Evolutionary conservation across 2,113 vertebrate genomes (phyloP), one percentile per base, ranked within the genome.

Genomic region (Felis chaus): DNA sequence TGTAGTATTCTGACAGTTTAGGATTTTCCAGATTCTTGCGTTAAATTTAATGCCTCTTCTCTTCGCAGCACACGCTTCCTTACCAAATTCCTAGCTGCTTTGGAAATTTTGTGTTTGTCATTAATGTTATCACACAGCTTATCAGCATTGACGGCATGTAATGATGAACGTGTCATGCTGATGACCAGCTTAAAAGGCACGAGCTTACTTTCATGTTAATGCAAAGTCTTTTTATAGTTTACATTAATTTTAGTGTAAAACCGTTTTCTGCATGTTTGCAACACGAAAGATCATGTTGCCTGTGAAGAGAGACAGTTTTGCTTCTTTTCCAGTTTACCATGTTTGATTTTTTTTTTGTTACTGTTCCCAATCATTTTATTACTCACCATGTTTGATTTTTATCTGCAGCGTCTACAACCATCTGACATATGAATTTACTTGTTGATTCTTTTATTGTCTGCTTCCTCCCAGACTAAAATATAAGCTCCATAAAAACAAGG

Each of bases 21-120:
- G 57, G 36, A 81, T 92, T 97, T 97, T 65, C 83, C 79, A 86
- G 87, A 74, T 57, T 96, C 73, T 94, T 94, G 31, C 48, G 82
- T 97, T 73, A 96, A 71, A 85, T 57, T 53, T 79, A 89, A 95
- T 71, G 39, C 29, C n/a, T 63, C 14, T 82, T 95, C 45, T 15
- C 71, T 55, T 68, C 50, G 57, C 41, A 95, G 63, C 61, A 79
- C 4, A 63, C 16, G 31, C 80, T 92, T 85, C 55, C 88, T 95
- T 95, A 71, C 74, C 19, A 87, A 57, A 83, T 90, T 89, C 69
- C 45, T 84, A 63, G 4, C 27, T 55, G 27, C 68, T 41, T 61
- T 76, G 65, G 48, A 90, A n/a, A 82, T 73, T 65, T 94, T 94
- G 45, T 45, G 45, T 88, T 55, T 71, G 53, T 50, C 68, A 71